Base-by-base conservation (phyloP, 2,888 invertebrate genomes). In the Chrysina gloriosa region DNA sequence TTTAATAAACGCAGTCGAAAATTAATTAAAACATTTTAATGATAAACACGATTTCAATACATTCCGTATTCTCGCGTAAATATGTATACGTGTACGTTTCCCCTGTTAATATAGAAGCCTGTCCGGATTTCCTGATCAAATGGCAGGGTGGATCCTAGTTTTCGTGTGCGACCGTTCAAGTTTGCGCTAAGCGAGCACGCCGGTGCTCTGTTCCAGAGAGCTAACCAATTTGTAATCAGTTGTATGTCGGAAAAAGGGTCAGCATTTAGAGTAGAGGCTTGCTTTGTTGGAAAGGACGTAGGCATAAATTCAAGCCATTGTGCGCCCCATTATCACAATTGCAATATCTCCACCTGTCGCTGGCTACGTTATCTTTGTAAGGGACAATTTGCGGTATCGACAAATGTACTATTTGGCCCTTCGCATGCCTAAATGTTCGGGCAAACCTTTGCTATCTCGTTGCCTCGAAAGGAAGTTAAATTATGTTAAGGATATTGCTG, bases 161-260 rank as follows among this genome's bases (percentile, higher is more conserved):
- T 39, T 42, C 34, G 25, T 39, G 23, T 39, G 21, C 39, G 23
- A 6, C 19, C 23, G 25, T 42, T 42, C 42, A 25, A 58, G 39
- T 58, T 52, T 11, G 27, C 25, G 42, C 14, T 39, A 19, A 42
- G 27, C 42, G 4, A 39, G 21, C 23, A 56, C 39, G 25, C 11
- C 42, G 42, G 14, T 27, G 58, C 39, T 23, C 39, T 58, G 56
- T 58, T 39, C 31, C 25, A 9, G 56, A 39, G 70, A 68, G 66
- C 67, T 64, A 63, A 65, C 72, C 72, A 72, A 72, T 72, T 72
- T 72, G 72, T 71, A 72, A 72, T 72, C 72, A 71, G 68, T 63
- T 65, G 68, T 67, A 11, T 9, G 65, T 69, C 70, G 69, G 69
- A 72, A 72, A 72, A 72, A 68, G 70, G 71, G 71, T 56, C 63